Conservation (phyloP, 2,797 vertebrate species). For the Lateolabrax maculatus region DNA sequence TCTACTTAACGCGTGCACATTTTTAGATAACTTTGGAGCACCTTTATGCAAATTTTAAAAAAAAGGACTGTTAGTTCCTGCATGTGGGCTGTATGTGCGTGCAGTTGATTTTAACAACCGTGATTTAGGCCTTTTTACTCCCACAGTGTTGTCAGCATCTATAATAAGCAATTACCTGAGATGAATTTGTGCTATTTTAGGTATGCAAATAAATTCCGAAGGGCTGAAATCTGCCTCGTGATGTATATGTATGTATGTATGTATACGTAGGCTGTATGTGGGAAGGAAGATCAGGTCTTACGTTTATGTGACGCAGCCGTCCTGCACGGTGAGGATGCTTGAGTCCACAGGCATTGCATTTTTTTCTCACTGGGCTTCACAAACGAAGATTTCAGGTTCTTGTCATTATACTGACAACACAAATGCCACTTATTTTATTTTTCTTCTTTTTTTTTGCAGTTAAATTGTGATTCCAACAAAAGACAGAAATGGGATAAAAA, state of each 20-base stretch:
- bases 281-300: slow-evolving; percentile 21
- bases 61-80: neutral
- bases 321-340: slow-evolving; percentile 20
- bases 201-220: slow-evolving; percentile 35
- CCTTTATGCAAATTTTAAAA: neutral
- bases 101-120: slow-evolving; percentile 9
- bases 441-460: neutral
- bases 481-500: neutral
- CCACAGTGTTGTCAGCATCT: slow-evolving; percentile 2
- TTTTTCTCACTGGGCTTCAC: neutral
- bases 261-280: no score
- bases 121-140: slow-evolving; percentile 29
- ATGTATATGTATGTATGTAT: no score
- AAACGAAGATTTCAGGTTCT: neutral
- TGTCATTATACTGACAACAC: neutral
- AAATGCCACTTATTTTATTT: neutral
- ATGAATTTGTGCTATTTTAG: slow-evolving; percentile 12
- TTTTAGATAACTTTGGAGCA: neutral
- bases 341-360: slow-evolving; percentile 18
- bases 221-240: slow-evolving; percentile 21
- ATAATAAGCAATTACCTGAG: slow-evolving; percentile 30
- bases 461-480: slow-evolving; percentile 2
- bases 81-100: neutral
- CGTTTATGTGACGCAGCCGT: slow-evolving; percentile 27
- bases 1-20: neutral